Base-by-base conservation (phyloP, 2,113 vertebrate species). In the Sceloporus tristichus region DNA sequence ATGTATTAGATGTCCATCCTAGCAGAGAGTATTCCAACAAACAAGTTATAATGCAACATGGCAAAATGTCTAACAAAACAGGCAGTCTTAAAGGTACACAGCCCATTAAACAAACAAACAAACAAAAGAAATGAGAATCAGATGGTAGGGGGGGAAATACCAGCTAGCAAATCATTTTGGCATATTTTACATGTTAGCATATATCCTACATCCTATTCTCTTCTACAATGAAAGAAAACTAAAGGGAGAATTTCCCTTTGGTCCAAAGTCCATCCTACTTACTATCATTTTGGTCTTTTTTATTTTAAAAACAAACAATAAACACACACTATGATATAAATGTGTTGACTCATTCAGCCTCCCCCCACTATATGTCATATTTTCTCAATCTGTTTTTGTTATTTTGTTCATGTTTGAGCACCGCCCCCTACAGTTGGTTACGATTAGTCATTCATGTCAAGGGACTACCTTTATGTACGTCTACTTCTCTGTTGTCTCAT, bases 1-100 rank as follows among this genome's bases (percentile, higher is more conserved):
- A 97, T 97, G 95, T 96, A 97, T 97, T 96, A 96, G 96, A 97
- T 97, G 95, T 89, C 96, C 95, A 96, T 93, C 93, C 95, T 96
- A 94, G 93, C 96, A 96, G 94, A 96, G 90, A 95, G 91, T 88
- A 95, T 96, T 95, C 86, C 95, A 92, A 81, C 91, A 86, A 94
- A 94, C 91, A 96, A 95, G 96, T 96, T 96, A 95, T 95, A 97
- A 96, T 23, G 86, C 92, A 95, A 95, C 93, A 93, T 56, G 83
- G 94, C 86, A 96, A 94, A 94, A 95, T n/a, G 95, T 94, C 94
- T 96, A 97, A 95, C 95, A 95, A 93, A 94, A 94, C 95, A 96
- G 93, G 66, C 88, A 93, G 91, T 89, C 89, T 95, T 91, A 88
- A 85, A 96, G 92, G 94, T 92, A 77, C 86, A 93, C 95, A 92